Evolutionary conservation across 1,140 invertebrate genomes (phyloP), one percentile per base, ranked within the genome.

Genomic region (Caenorhabditis briggsae): DNA sequence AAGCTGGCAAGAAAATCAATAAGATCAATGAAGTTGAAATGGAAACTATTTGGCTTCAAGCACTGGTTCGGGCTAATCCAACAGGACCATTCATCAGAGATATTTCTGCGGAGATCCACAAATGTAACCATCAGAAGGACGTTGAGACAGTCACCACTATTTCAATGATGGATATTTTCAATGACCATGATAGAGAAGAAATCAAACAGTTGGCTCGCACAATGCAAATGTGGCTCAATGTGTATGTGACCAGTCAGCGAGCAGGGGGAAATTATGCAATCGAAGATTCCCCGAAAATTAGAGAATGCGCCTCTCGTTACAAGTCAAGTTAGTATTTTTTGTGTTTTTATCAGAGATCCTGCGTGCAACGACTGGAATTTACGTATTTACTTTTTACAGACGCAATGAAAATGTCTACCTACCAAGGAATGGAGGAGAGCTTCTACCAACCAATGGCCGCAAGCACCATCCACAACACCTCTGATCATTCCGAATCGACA

Each of bases 121-220:
- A 78, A 50, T 46, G 50, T 0, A 78, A 50, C n/a, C n/a, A 48
- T 78, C 43, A 50, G 70, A 50, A 78, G 9, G 70, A 78, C 14
- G 70, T 78, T 12, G 70, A 78, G 50, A 78, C 70, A 0, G 46
- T 78, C n/a, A 78, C 70, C 8, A 53, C 70, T 25, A 78, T 78
- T 53, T n/a, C 70, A 2, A 78, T 78, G 70, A 78, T 78, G 70
- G 70, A 78, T 78, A 78, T 78, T 23, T 78, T 78, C 70, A 50
- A 53, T 7, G 70, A 78, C n/a, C 70, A 78, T 53, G 70, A 78
- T 5, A 70, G 70, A 78, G 70, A 78, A 6, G 70, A 78, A 50
- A 78, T 78, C 70, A 78, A 78, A 12, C 53, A 78, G n/a, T 46
- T 78, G 11, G 46, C 70, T 50, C 70, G 70, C 8, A 50, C 70